Evolutionary conservation across 2,797 vertebrate genomes (phyloP).

Genomic region (Helarctos malayanus): DNA sequence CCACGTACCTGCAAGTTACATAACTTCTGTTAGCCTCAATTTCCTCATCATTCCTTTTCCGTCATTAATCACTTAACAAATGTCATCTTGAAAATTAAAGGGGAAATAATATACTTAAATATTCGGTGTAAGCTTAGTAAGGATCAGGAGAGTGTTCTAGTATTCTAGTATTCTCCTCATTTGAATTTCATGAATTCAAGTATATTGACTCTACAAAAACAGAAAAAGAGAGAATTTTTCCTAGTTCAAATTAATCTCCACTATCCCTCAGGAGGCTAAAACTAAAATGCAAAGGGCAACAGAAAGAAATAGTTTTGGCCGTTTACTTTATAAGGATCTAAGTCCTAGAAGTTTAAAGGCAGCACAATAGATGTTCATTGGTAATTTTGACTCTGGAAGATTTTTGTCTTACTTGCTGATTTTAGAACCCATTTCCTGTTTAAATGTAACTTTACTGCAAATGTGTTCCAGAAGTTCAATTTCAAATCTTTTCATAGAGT

Average conservation of each 20-base stretch:
- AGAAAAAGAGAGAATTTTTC: neutral
- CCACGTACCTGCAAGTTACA: neutral
- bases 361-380: neutral
- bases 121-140: neutral
- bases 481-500: neutral
- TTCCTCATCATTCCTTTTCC: neutral
- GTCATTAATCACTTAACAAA: neutral
- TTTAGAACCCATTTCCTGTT: neutral
- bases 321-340: neutral
- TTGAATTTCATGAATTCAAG: slow-evolving; percentile 10
- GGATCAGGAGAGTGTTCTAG: neutral
- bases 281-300: neutral
- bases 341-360: neutral
- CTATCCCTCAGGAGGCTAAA: neutral
- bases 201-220: neutral
- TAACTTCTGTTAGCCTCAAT: neutral
- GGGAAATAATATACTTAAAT: slow-evolving; percentile 25
- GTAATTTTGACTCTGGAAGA: neutral
- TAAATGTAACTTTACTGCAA: neutral
- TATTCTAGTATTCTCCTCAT: neutral
- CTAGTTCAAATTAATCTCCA: neutral
- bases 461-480: neutral
- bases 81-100: neutral
- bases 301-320: neutral
- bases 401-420: neutral